A percentile compares a stretch with the other conserved stretches of the same genome.
Conservation (phyloP, 2,113 vertebrate species). For the Misgurnus mizolepis region DNA sequence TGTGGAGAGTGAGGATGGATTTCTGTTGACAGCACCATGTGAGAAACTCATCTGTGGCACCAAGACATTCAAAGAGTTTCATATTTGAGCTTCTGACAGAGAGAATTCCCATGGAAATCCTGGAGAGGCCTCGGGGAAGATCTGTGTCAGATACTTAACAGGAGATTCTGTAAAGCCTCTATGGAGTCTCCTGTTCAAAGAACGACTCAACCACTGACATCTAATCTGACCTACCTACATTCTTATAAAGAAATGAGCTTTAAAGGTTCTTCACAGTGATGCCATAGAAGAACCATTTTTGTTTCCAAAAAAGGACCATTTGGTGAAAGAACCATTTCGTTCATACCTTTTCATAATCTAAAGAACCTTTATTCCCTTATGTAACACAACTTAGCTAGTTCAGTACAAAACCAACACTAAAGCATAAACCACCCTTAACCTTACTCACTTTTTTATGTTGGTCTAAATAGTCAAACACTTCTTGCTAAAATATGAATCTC, state of each 20-base stretch:
- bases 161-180: constrained; percentile 14
- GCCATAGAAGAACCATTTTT: too few relatives aligned
- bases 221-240: not conserved
- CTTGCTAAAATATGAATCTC: too few relatives aligned
- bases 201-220: not conserved
- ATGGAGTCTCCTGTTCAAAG: constrained; percentile 4
- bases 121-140: constrained; percentile 36
- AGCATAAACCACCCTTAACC: not conserved
- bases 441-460: not conserved
- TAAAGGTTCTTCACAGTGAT: too few relatives aligned
- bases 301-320: too few relatives aligned
- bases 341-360: too few relatives aligned
- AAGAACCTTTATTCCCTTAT: too few relatives aligned
- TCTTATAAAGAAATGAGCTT: too few relatives aligned
- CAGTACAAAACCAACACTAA: not conserved
- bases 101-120: constrained; percentile 32
- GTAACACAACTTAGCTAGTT: not conserved
- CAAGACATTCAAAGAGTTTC: constrained; percentile 22
- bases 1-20: constrained; percentile 34
- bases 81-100: constrained; percentile 13
- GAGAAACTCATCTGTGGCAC: constrained; percentile 53
- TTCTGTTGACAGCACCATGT: constrained; percentile 43
- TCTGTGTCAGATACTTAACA: constrained; percentile 19
- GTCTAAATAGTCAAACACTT: not conserved
- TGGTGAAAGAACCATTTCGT: too few relatives aligned